Base-by-base conservation (phyloP, 1,140 invertebrate genomes). In the Drosophila gunungcola region DNA sequence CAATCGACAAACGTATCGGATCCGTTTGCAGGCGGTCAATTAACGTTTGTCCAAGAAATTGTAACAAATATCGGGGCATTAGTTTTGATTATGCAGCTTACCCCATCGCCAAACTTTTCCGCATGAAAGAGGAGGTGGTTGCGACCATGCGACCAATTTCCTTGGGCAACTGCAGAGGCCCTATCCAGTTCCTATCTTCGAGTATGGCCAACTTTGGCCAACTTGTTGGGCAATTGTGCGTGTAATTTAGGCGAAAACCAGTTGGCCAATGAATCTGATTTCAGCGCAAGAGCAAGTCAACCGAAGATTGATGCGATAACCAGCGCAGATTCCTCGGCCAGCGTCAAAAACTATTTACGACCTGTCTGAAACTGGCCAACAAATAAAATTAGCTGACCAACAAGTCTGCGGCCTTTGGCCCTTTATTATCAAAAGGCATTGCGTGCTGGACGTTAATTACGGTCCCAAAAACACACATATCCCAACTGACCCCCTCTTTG, bases 391-490 rank as follows among this genome's bases (percentile, higher is more conserved):
- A 51, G 45, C 52, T 27, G 62, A 11, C 36, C 36, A 38, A 9
- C 36, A 38, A 13, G 12, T 63, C 43, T 62, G 11, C 4, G 29
- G 1, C 34, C 42, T 5, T 38, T 7, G 13, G 42, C 52, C 51
- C 45, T 67, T 51, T 41, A 52, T 61, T 21, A 21, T 21, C 16
- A 21, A 21, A 46, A 60, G 77, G 11, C 69, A 60, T 85, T 85
- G 83, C 82, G 82, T 88, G 82, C 62, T 52, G 27, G 36, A 38
- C 21, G 61, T 57, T 78, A 88, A 85, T 85, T 82, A 85, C 58
- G 41, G 58, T 29, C 46, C 32, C 67, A 74, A 72, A 72, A 21
- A 21, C 16, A 36, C 34, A 41, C 32, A 39, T 32, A 34, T 29
- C n/a, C 11, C 5, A 52, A 43, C 25, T 32, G 34, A 45, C 21